Base-by-base conservation (phyloP, 2,797 vertebrate genomes). In the Coccyzus lansbergi region DNA sequence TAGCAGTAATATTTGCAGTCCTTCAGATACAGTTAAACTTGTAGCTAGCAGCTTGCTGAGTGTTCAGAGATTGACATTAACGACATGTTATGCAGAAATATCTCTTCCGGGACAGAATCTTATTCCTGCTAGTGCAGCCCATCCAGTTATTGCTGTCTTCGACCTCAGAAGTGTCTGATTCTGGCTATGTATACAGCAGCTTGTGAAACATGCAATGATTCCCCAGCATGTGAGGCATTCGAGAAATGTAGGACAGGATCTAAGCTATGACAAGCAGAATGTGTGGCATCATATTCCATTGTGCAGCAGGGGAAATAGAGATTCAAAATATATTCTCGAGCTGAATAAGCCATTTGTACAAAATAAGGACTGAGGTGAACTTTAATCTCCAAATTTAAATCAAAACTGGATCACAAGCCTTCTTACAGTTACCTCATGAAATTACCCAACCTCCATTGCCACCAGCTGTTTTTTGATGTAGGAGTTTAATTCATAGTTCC, bases 231-330 rank as follows among this genome's bases (percentile, higher is more conserved):
- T 28, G 76, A 89, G 31, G 90, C 94, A 95, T 88, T 74, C 72
- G 6, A 87, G 89, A 92, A 94, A 96, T 95, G 92, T 48, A 92
- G 88, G 92, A 38, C 82, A 91, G 88, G 81, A 85, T 92, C 86
- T 68, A 59, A 86, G 91, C 92, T 92, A 90, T 88, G 89, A 95
- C 70, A 95, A 84, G 85, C 77, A 82, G 85, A 89, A 77, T 36
- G 70, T 36, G 40, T 6, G 74, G 96, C 90, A 94, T 97, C 96
- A 65, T 96, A 88, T 96, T 95, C 76, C 91, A 59, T 58, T 10
- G 2, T 68, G 83, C 70, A 86, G 77, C n/a, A 44, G 53, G 90
- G 85, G 87, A 93, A 92, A 93, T 4, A 84, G 55, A 60, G 92
- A 90, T 94, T 83, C 70, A 82, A 93, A 96, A 55, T 88, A 88